Evolutionary conservation across 2,888 invertebrate genomes (phyloP), one percentile per base, ranked within the genome.

Genomic region (Zhengitettix transpicula): DNA sequence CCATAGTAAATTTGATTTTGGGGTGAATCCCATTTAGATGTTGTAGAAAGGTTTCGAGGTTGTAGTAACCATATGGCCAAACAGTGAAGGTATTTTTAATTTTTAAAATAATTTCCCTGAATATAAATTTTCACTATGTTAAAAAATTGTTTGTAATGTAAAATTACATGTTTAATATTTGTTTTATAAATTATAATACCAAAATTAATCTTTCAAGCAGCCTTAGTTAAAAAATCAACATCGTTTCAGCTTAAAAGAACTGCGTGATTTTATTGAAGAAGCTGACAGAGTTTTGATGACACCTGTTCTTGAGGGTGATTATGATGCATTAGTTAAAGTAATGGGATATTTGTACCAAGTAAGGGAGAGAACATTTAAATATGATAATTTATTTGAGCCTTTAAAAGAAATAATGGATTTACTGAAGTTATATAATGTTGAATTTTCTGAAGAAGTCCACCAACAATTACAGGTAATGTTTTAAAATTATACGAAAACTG

Each of bases 331-430:
- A 2, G 77, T 96, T 1, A 79, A 81, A 58, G 85, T 93, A 52
- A 91, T 97, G 82, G 82, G 86, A 12, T 86, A 89, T 65, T 75
- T 97, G 52, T 82, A 83, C 64, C 77, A 79, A 67, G 83, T 87
- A n/a, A 82, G 86, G 67, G 94, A 95, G 64, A 78, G 85, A 15
- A 86, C 87, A 65, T 76, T 79, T 51, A 77, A 81, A 42, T 92
- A 93, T 1, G 93, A 94, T 66, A 81, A 79, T 52, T 91, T 94
- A 89, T 96, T 96, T 71, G 90, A 89, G 41, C 93, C 93, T 0
- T 74, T 95, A 0, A 83, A 87, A 69, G 86, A 89, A 66, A 90
- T 89, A 53, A 90, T 95, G 56, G 86, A 91, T 63, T 77, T 95
- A 10, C 78, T 96, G 12, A 85, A 85, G 68, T 79, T 82, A 1